phyloP scores from a whole-genome alignment of 2,113 vertebrate species.

The Myiozetetes cayanensis region DNA sequence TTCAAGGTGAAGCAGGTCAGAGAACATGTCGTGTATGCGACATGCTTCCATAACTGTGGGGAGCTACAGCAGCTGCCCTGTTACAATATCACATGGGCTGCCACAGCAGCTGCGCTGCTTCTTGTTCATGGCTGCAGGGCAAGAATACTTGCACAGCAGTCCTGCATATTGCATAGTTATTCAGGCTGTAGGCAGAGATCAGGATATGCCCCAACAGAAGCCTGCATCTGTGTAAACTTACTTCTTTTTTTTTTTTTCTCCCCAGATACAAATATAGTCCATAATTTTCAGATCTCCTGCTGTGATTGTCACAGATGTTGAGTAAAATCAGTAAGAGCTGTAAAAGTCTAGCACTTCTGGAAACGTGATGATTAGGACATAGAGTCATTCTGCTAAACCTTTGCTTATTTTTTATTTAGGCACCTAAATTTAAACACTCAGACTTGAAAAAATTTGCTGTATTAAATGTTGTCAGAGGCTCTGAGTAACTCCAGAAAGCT shows the following conservation, averaged over 20 bases:
- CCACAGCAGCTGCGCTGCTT: background rate
- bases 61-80: background rate
- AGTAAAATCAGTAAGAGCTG: background rate
- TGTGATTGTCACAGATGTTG: background rate
- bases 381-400: background rate
- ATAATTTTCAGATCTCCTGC: background rate
- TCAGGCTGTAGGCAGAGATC: background rate
- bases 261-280: background rate
- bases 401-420: background rate
- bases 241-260: background rate
- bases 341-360: background rate
- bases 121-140: background rate
- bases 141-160: background rate
- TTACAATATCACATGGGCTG: background rate
- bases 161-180: background rate
- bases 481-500: background rate
- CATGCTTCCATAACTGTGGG: background rate
- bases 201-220: background rate
- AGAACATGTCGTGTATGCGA: background rate
- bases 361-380: background rate
- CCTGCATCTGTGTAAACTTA: background rate
- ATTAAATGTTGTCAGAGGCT: background rate
- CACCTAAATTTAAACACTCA: background rate
- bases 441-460: background rate
- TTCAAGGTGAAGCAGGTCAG: background rate